phyloP scores from a whole-genome alignment of 2,888 invertebrate genomes.

The Neelides folsomi region DNA sequence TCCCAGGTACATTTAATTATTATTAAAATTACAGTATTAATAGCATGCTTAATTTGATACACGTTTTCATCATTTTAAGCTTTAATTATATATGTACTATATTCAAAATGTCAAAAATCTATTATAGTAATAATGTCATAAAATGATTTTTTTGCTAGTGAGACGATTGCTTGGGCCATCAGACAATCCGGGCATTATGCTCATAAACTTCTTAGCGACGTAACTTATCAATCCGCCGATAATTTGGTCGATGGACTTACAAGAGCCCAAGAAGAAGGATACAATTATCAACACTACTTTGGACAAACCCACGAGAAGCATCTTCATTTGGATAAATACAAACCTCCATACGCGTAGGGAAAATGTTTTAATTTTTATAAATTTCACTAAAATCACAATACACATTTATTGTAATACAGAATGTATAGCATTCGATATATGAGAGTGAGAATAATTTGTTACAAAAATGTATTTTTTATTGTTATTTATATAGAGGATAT shows the following conservation, averaged over 20 bases:
- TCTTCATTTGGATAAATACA: constrained; percentile 20
- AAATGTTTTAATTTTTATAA: too few species aligned
- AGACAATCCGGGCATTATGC: constrained; percentile 32
- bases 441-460: background rate
- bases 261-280: constrained; percentile 35
- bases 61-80: background rate
- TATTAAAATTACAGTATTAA: too few species aligned
- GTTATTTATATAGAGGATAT: constrained; percentile 21
- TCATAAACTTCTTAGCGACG: constrained; percentile 36
- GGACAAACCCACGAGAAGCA: constrained; percentile 29
- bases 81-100: too few species aligned
- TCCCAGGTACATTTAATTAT: too few species aligned
- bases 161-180: constrained; percentile 34
- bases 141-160: constrained; percentile 18
- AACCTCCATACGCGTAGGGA: constrained; percentile 30
- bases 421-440: too few species aligned
- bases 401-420: too few species aligned
- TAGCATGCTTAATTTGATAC: background rate
- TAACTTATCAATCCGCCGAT: constrained; percentile 36
- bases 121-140: too few species aligned
- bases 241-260: constrained; percentile 37
- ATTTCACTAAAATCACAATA: too few species aligned
- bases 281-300: constrained; percentile 36
- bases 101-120: too few species aligned
- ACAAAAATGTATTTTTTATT: background rate